Percentiles rank a stretch among this genome's conserved stretches.
phyloP scores from a whole-genome alignment of 2,888 invertebrate species.

The Scaptomyza polygonia region DNA sequence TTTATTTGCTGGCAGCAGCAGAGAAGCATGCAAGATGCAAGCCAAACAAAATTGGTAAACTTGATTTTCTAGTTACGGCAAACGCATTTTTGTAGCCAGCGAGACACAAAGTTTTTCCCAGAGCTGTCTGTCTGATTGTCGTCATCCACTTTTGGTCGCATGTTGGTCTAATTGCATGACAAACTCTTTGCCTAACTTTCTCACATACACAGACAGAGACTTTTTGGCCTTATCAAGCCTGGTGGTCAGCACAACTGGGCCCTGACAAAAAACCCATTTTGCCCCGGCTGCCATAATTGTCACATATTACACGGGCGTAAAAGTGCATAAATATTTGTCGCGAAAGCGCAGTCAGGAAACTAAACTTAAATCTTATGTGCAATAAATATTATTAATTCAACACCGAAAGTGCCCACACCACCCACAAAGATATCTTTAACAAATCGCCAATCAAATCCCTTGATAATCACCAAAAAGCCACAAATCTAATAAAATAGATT shows the following conservation, averaged over 20 bases:
- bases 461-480: conserved; percentile 8
- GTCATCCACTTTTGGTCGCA: conserved; percentile 59
- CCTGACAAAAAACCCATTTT: not conserved
- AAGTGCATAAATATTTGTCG: conserved; percentile 54
- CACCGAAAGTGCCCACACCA: not conserved
- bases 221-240: conserved; percentile 55
- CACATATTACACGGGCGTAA: conserved; percentile 41
- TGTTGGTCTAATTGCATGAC: conserved; percentile 78
- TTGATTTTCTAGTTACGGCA: conserved; percentile 71
- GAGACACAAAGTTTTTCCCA: conserved; percentile 30
- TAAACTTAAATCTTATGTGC: not conserved
- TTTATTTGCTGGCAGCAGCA: conserved; percentile 39
- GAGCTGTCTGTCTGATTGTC: conserved; percentile 34
- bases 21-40: not conserved
- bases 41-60: conserved; percentile 60
- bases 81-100: conserved; percentile 53
- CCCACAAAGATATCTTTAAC: not conserved
- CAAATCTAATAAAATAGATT: conserved; percentile 18
- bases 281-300: conserved; percentile 56
- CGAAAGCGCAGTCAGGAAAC: conserved; percentile 14
- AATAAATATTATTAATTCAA: not conserved
- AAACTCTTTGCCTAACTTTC: conserved; percentile 71
- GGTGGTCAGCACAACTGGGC: conserved; percentile 10
- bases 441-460: conserved; percentile 13
- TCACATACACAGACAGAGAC: conserved; percentile 58